Conservation (phyloP, 2,797 vertebrate genomes). For the Linurgus olivaceus region DNA sequence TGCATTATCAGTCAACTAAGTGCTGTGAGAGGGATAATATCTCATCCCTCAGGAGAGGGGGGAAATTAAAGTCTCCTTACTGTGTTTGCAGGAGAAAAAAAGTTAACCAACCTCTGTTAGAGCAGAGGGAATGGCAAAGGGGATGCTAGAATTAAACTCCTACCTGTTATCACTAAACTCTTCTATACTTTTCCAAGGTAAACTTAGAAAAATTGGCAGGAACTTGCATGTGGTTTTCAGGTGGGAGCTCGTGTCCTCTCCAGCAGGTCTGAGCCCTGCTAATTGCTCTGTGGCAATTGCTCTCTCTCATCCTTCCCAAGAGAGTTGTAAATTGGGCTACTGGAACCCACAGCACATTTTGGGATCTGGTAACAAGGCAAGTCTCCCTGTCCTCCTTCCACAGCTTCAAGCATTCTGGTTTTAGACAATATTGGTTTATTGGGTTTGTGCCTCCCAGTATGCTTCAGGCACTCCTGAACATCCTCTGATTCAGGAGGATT, state of each 20-base stretch:
- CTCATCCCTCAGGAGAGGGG: neutral
- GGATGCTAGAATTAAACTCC: neutral
- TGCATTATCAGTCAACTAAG: neutral
- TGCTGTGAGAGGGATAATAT: neutral
- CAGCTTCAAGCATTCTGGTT: neutral
- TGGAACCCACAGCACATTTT: neutral
- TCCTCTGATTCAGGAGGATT: neutral
- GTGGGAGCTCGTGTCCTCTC: fast-evolving
- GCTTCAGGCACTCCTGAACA: neutral
- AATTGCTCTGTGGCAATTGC: neutral
- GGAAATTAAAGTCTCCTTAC: neutral
- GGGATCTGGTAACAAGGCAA: neutral
- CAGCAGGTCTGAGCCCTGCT: neutral
- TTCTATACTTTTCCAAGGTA: neutral
- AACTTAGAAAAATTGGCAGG: neutral
- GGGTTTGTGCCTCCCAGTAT: neutral
- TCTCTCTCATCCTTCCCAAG: neutral
- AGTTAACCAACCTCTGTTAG: neutral
- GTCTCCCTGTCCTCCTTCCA: neutral
- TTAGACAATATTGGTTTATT: neutral
- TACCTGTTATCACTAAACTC: neutral
- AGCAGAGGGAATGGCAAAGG: neutral
- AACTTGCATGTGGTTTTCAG: neutral
- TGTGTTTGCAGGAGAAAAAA: neutral
- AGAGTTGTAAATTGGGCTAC: neutral